Base-by-base conservation (phyloP, 2,888 invertebrate genomes). In the Ligdia adustata region DNA sequence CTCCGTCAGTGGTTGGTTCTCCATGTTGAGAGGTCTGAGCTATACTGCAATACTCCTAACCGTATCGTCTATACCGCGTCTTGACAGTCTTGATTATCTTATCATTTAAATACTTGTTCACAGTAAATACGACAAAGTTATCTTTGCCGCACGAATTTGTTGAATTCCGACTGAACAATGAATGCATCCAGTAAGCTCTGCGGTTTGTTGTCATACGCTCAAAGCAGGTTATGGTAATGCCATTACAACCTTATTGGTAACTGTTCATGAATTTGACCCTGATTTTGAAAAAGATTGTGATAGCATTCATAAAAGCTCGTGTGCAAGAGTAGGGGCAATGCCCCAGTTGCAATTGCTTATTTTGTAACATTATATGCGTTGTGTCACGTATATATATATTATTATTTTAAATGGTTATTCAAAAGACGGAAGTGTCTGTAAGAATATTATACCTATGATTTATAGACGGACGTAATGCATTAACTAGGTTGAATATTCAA, bases 1-100 rank as follows among this genome's bases (percentile, higher is more conserved):
- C 66, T 85, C 86, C 0, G 78, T 42, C 58, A 65, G 60, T 34
- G 60, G 67, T 45, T 59, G 69, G 69, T 75, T 67, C 57, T 78
- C 81, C 87, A 88, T 88, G 66, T 60, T 64, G 47, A 57, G 57
- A 49, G 49, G 46, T 44, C 52, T 47, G 52, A 48, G 58, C 56
- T 48, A 61, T 63, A 79, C 79, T 80, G 71, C 66, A 60, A 48
- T 66, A 59, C 64, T 42, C 57, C 57, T 64, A 53, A 51, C 52
- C 56, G 53, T 60, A 66, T 56, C 64, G 52, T 18, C 45, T 20
- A 16, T 29, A 40, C 51, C 39, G 27, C 42, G 43, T 31, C 40
- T 49, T 50, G 34, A 18, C 38, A 62, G 63, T 69, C 66, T 61
- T 55, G 56, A 51, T 67, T 78, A 79, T 79, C 79, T 79, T 78